Base-by-base conservation (phyloP, 2,797 vertebrate genomes). In the Sciurus vulgaris region DNA sequence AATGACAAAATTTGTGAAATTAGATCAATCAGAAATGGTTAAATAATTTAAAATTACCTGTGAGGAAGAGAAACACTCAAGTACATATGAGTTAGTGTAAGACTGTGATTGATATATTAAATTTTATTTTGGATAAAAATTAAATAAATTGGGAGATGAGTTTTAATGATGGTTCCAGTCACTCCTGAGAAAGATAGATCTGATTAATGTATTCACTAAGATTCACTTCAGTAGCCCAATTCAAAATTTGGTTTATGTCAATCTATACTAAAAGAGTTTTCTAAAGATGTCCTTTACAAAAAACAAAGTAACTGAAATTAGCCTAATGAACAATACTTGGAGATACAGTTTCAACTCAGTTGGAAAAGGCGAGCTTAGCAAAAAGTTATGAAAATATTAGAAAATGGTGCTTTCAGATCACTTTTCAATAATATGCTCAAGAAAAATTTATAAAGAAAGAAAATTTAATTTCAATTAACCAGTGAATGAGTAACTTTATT, bases 381-480 rank as follows among this genome's bases (percentile, higher is more conserved):
- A 77, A 74, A 61, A 17, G 24, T 61, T 33, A 67, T 30, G 49
- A 51, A 56, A 86, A 84, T 89, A 91, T 65, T 15, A 88, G 61
- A 91, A 67, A 76, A 87, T 85, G 28, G 22, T 72, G 47, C 41
- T 49, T 49, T 41, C 93, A 96, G 79, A 82, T 92, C 95, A 90
- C 93, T 98, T 97, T 96, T 78, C 91, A 97, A 96, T 93, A 92
- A 93, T 89, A 91, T 54, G 38, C 56, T 81, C 91, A 83, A 56
- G 15, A 93, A 86, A 87, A 6, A 91, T 83, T 93, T 91, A 92
- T 96, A 94, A 94, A 93, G 86, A 79, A 96, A 97, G 89, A 95
- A 97, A 97, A 98, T 97, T 93, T 98, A 98, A 95, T 93, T 97
- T 93, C 84, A 97, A 54, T 98, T 97, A 97, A 96, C 69, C 65